Conservation (phyloP, 2,888 invertebrate genomes). For the Ophion ventricosus region DNA sequence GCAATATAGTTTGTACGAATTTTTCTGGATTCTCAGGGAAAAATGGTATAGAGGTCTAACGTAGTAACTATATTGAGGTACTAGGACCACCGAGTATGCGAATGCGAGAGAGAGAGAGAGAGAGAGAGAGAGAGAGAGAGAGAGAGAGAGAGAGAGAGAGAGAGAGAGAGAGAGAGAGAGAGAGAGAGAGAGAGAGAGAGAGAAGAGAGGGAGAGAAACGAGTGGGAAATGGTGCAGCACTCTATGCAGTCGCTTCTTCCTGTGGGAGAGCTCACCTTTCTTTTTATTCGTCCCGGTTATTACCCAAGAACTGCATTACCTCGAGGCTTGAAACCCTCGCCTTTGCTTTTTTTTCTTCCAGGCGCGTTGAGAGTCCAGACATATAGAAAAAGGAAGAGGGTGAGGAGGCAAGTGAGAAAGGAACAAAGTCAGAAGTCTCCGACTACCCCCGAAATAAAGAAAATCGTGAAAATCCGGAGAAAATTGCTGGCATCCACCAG, state of each 20-base stretch:
- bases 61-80: slow-evolving; percentile 26
- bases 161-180: too few species aligned
- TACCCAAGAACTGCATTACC: slow-evolving; percentile 68
- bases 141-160: too few species aligned
- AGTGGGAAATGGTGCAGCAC: slow-evolving; percentile 52
- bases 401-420: slow-evolving; percentile 28
- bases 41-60: slow-evolving; percentile 39
- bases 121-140: slow-evolving; percentile 23
- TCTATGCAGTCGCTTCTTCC: slow-evolving; percentile 47
- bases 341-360: slow-evolving; percentile 25
- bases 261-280: slow-evolving; percentile 34
- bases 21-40: slow-evolving; percentile 35
- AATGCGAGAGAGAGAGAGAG: background rate
- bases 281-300: slow-evolving; percentile 64
- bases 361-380: slow-evolving; percentile 44
- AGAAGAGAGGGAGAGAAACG: slow-evolving; percentile 21
- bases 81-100: slow-evolving; percentile 27
- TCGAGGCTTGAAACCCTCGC: slow-evolving; percentile 41
- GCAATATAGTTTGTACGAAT: slow-evolving; percentile 52
- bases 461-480: slow-evolving; percentile 67
- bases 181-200: too few species aligned
- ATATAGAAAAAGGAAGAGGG: background rate
- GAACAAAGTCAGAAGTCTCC: slow-evolving; percentile 27
- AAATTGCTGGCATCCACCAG: slow-evolving; percentile 64
- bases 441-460: slow-evolving; percentile 65